These are phyloP conservation scores for Enoplosus armatus DNA, from an alignment of 2,797 vertebrate genomes.

Conservation along the genomic window DNA sequence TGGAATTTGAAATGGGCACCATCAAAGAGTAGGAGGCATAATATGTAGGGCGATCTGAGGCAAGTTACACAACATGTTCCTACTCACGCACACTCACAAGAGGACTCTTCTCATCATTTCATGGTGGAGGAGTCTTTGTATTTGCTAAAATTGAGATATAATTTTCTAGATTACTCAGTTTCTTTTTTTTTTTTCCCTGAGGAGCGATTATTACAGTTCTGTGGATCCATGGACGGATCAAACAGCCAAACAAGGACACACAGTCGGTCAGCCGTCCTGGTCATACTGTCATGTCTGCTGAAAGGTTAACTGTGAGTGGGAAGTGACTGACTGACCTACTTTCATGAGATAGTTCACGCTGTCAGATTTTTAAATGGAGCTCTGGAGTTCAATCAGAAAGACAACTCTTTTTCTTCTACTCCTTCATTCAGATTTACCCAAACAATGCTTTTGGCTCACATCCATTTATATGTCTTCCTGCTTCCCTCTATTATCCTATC, in stretches of 20 bases:
- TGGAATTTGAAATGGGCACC: background rate
- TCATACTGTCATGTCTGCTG: no score
- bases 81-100: slow-evolving; percentile 12
- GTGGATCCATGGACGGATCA: background rate
- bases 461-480: background rate
- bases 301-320: background rate
- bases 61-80: slow-evolving; percentile 37
- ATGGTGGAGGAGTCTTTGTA: background rate
- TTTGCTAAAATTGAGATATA: background rate
- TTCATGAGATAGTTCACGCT: background rate
- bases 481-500: background rate
- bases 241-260: background rate
- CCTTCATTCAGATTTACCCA: background rate
- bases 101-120: background rate
- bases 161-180: background rate
- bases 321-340: background rate
- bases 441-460: background rate
- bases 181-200: no score
- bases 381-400: background rate
- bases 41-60: slow-evolving; percentile 40
- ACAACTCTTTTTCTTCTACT: background rate
- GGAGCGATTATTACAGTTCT: background rate
- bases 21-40: slow-evolving; percentile 36
- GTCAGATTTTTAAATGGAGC: background rate
- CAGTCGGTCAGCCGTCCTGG: no score